Percentiles rank a stretch among this genome's conserved stretches.
Evolutionary conservation across 2,797 vertebrate genomes (phyloP).

Genomic region (Lepilemur ruficaudatus): DNA sequence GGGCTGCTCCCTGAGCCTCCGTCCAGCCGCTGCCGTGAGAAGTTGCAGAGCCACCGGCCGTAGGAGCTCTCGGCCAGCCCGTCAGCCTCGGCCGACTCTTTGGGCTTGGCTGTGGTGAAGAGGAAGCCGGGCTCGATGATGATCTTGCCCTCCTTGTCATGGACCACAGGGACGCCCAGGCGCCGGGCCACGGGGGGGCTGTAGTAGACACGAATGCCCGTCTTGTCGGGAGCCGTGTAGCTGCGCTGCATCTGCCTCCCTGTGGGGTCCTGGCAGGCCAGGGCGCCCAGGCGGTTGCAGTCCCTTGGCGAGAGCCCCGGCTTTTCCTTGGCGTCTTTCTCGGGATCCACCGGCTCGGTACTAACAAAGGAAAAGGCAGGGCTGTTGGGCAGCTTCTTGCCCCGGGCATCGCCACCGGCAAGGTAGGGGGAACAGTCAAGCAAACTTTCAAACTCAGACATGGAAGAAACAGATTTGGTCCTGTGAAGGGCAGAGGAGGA

Average conservation of each 20-base stretch:
- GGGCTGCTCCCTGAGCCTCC: constrained; percentile 77
- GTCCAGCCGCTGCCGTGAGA: constrained; percentile 94
- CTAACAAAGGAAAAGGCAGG: constrained; percentile 89
- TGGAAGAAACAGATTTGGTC: constrained; percentile 90
- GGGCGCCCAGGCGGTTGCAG: constrained; percentile 84
- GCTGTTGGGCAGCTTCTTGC: constrained; percentile 85
- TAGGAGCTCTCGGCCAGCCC: constrained; percentile 87
- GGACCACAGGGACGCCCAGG: constrained; percentile 87
- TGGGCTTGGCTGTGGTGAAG: constrained; percentile 85
- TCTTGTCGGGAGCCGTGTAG: constrained; percentile 96
- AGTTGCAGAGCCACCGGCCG: constrained; percentile 94
- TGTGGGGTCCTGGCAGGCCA: constrained; percentile 83
- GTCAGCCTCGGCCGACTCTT: constrained; percentile 79
- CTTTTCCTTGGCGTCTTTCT: constrained; percentile 89
- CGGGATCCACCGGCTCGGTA: constrained; percentile 75
- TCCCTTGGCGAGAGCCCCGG: constrained; percentile 88
- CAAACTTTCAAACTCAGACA: constrained; percentile 90
- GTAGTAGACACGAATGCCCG: constrained; percentile 98
- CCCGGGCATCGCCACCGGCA: constrained; percentile 77
- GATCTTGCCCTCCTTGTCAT: constrained; percentile 86
- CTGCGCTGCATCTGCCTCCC: constrained; percentile 94
- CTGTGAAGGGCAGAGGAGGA: constrained; percentile 64
- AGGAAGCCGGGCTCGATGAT: constrained; percentile 87
- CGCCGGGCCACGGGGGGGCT: constrained; percentile 94
- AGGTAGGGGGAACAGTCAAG: constrained; percentile 89